Evolutionary conservation across 1,140 invertebrate genomes (phyloP), one percentile per base, ranked within the genome.

Genomic region (Arion vulgaris): DNA sequence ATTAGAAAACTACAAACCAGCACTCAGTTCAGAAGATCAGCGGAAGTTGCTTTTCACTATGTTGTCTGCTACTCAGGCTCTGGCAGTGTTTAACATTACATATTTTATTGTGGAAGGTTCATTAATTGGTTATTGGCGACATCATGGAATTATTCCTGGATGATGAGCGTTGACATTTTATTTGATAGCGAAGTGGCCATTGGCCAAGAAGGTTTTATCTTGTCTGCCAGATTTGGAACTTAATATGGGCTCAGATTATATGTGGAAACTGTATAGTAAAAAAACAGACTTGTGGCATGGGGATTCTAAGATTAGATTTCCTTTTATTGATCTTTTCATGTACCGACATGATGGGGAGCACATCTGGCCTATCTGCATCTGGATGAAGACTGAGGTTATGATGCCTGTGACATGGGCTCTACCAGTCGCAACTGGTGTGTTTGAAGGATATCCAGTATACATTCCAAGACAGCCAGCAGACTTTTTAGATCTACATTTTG

Each of bases 61-160:
- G 68, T 49, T 74, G 51, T 80, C 77, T 19, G 39, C 81, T 15
- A 83, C 74, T 28, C 71, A 86, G 49, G 84, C 81, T 62, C 66
- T 86, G 51, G 71, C 82, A 1, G 80, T 81, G 28, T 78, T 74
- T 73, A 87, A 87, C 79, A 45, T 88, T 23, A 86, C 79, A 13
- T 88, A 85, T 57, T 78, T 88, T 23, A 69, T 86, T 26, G 76
- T 80, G 32, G 83, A 80, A 23, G 88, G 88, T n/a, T 85, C 85
- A 26, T 62, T 88, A 26, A 82, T 88, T n/a, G 88, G 88, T 0
- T 83, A 86, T 23, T 83, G 85, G 73, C 84, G 88, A n/a, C 88
- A 89, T 71, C 86, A 88, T 39, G 87, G 87, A 1, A 39, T 84
- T 1, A 85, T 88, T 19, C 88, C 88, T 87, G 88, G 88, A 89